A percentile compares a stretch with the other conserved stretches of the same genome.
These are phyloP conservation scores for Phylloscopus collybita DNA, from an alignment of 2,797 vertebrate genomes.

Conservation along the genomic window DNA sequence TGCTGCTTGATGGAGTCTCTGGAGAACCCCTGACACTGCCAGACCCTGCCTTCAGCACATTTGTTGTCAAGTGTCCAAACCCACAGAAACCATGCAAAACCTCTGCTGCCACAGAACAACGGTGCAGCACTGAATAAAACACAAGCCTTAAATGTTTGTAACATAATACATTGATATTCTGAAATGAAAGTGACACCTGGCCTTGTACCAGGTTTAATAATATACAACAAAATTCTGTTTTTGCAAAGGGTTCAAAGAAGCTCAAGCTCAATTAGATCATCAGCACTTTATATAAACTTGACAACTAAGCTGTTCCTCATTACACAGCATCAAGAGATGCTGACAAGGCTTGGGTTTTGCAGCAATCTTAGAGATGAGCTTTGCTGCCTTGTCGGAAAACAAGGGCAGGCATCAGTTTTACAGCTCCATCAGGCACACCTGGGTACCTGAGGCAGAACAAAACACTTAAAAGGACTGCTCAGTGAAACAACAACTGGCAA, in stretches of 20 bases:
- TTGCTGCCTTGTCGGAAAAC: not conserved
- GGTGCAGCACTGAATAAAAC: not conserved
- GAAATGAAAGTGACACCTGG: not conserved
- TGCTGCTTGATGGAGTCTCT: not conserved
- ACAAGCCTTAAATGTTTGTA: not conserved
- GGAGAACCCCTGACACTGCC: not conserved
- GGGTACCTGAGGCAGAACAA: not conserved
- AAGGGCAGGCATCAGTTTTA: not conserved
- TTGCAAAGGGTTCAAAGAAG: not conserved
- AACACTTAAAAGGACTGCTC: not conserved
- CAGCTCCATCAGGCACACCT: not conserved
- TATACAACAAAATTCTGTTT: not conserved
- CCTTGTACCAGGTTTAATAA: not conserved
- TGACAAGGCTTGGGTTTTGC: not conserved
- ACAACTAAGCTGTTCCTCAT: not conserved
- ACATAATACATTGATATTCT: not conserved
- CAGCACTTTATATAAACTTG: not conserved
- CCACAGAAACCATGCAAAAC: not conserved
- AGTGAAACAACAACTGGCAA: not conserved
- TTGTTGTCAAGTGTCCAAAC: not conserved
- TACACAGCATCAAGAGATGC: not conserved
- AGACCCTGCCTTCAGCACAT: not conserved
- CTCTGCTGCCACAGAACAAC: not conserved
- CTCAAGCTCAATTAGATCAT: conserved; percentile 6
- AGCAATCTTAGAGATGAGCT: not conserved